These are phyloP conservation scores for Geococcyx californianus DNA, from an alignment of 2,113 vertebrate species.

Conservation along the genomic window DNA sequence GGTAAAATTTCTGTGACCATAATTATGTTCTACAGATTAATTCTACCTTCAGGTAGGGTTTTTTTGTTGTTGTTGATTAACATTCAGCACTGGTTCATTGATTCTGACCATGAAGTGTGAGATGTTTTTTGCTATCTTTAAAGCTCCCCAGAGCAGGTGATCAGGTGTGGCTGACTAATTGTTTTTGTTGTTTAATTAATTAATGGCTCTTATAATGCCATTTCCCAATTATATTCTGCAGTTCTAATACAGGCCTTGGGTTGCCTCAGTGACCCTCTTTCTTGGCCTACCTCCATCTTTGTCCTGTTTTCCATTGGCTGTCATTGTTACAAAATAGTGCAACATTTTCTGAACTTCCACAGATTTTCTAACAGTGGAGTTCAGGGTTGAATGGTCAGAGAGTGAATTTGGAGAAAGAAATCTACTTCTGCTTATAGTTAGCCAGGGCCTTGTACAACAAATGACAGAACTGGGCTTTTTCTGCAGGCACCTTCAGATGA, in stretches of 20 bases:
- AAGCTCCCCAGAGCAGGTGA: neutral
- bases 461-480: neutral
- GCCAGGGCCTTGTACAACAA: neutral
- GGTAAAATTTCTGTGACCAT: neutral
- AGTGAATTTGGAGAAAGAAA: neutral
- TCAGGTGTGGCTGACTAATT: neutral
- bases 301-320: slow-evolving; percentile 44
- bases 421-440: neutral
- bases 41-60: neutral
- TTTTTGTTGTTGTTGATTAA: neutral
- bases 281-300: slow-evolving; percentile 18
- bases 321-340: neutral
- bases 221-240: neutral
- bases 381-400: neutral
- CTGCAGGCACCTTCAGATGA: neutral
- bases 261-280: slow-evolving; percentile 8
- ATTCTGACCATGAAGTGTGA: neutral
- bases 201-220: neutral
- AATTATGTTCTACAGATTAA: neutral
- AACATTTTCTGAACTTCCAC: neutral
- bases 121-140: neutral
- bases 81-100: neutral
- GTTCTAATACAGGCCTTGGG: neutral
- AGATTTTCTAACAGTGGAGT: neutral
- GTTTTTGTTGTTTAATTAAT: slow-evolving; percentile 25